Conservation (phyloP, 2,888 invertebrate species). For the Thereva unica region DNA sequence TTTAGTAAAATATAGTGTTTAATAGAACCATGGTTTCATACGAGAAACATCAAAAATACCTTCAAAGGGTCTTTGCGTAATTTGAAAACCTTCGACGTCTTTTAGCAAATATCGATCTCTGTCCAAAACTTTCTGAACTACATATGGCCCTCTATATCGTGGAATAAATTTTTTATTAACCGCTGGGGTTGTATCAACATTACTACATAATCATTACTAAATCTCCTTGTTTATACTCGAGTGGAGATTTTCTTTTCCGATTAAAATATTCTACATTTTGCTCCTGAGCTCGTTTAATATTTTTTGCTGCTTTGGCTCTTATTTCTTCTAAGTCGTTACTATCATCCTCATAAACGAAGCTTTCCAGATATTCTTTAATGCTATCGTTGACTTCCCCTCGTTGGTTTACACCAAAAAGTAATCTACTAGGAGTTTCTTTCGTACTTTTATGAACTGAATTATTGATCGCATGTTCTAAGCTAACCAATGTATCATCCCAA, state of each 20-base stretch:
- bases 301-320: conserved; percentile 26
- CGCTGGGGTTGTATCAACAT: conserved; percentile 39
- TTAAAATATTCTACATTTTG: conserved; percentile 42
- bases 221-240: no score
- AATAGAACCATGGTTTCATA: not conserved
- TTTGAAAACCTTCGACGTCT: conserved; percentile 15
- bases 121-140: conserved; percentile 36
- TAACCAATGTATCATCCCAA: conserved; percentile 17
- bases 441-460: conserved; percentile 31
- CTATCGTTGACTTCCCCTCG: conserved; percentile 42
- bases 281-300: conserved; percentile 43
- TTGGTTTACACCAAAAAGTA: conserved; percentile 47
- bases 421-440: conserved; percentile 45
- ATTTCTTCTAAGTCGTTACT: conserved; percentile 39
- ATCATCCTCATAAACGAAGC: conserved; percentile 30
- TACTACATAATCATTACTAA: no score
- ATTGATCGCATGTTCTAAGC: conserved; percentile 33
- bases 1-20: not conserved
- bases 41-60: conserved; percentile 5
- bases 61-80: conserved; percentile 2
- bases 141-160: conserved; percentile 24
- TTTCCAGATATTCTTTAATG: conserved; percentile 33
- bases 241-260: conserved; percentile 32
- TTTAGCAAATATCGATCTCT: conserved; percentile 34
- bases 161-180: conserved; percentile 42